Conservation (phyloP, 1,140 invertebrate species). For the Brachionus sp. region DNA sequence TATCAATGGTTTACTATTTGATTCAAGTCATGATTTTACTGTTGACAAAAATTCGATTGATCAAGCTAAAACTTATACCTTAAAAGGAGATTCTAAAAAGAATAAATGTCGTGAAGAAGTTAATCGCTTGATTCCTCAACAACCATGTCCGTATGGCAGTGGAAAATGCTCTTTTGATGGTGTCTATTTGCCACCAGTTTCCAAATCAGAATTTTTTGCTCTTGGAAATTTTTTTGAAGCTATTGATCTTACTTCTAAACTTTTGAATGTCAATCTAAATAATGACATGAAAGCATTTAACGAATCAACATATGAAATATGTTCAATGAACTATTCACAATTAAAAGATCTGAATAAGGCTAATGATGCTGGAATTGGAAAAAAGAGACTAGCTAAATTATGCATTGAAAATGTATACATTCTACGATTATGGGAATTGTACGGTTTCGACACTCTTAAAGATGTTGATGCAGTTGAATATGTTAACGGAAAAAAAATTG, state of each 20-base stretch:
- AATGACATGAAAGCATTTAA: conserved; percentile 21
- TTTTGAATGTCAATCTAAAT: not conserved
- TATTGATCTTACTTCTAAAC: conserved; percentile 10
- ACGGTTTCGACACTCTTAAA: not conserved
- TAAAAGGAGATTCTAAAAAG: conserved; percentile 41
- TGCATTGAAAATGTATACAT: conserved; percentile 39
- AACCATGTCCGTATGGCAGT: not conserved
- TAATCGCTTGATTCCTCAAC: not conserved
- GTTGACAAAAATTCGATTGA: not conserved
- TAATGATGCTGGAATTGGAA: not conserved
- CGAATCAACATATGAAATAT: conserved; percentile 15
- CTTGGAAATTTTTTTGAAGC: conserved; percentile 26
- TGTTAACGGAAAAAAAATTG: not conserved
- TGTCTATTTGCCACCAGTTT: conserved; percentile 22
- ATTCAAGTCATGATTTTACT: conserved; percentile 25
- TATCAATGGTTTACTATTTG: conserved; percentile 23
- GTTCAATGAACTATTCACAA: conserved; percentile 36
- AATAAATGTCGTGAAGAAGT: conserved; percentile 36
- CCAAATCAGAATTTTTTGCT: conserved; percentile 25
- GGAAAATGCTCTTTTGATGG: conserved; percentile 26
- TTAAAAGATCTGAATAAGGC: not conserved
- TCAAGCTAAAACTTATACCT: not conserved
- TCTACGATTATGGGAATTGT: conserved; percentile 4
- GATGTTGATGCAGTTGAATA: conserved; percentile 16
- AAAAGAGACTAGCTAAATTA: not conserved